Evolutionary conservation across 2,797 vertebrate species (phyloP).

Genomic region (Melopsittacus undulatus): DNA sequence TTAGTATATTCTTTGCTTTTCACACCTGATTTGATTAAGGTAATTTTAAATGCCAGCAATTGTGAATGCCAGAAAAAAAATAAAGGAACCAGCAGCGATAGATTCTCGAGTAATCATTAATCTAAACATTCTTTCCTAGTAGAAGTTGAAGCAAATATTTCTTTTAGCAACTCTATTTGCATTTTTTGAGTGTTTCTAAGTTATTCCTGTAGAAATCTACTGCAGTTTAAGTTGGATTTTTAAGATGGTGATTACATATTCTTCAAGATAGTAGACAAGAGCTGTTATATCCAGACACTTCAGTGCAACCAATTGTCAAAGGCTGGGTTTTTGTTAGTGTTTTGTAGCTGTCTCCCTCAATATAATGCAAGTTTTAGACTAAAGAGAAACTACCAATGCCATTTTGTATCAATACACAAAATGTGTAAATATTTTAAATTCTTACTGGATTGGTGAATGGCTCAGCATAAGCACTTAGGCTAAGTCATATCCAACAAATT

Average conservation of each 20-base stretch:
- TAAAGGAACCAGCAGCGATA: not conserved
- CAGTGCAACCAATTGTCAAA: not conserved
- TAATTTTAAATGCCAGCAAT: not conserved
- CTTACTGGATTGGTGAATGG: not conserved
- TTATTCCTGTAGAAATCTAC: not conserved
- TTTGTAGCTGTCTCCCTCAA: not conserved
- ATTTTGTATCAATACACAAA: not conserved
- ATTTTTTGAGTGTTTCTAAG: not conserved
- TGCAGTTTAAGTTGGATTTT: not conserved
- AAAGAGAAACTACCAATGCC: not conserved
- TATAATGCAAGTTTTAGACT: not conserved
- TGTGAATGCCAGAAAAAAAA: conserved; percentile 47
- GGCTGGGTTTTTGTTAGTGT: not conserved
- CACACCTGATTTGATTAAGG: not conserved
- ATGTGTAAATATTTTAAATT: not conserved
- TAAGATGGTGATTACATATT: not conserved
- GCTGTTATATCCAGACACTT: not conserved
- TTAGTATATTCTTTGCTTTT: conserved; percentile 2
- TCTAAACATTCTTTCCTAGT: conserved; percentile 39
- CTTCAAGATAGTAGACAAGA: not conserved
- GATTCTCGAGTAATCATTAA: conserved; percentile 50
- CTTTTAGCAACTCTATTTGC: conserved; percentile 3
- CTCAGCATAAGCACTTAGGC: fast-evolving
- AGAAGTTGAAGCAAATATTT: conserved; percentile 18
- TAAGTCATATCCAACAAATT: not conserved